Evolutionary conservation across 2,888 invertebrate genomes (phyloP), one percentile per base, ranked within the genome.

Genomic region (Amaurobius ferox): DNA sequence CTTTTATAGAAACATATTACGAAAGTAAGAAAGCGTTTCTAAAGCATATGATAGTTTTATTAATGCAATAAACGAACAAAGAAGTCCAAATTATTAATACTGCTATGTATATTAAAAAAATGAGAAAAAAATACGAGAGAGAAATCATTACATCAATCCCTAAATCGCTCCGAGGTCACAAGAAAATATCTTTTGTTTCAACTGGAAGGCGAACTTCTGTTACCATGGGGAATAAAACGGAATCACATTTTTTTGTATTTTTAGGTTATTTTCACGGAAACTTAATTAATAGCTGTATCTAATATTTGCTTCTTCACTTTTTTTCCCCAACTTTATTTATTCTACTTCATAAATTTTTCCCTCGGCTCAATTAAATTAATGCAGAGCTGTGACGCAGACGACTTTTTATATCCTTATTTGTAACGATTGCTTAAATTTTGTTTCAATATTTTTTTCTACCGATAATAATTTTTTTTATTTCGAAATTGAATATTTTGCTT

Each of bases 261-360:
- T 61, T 74, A 35, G 13, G 28, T 48, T 72, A 28, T 72, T 35
- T 74, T 74, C 62, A 64, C 61, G 39, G n/a, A 64, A 62, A 64
- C 73, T 74, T 74, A 74, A 74, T 74, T 74, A 74, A 64, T 64
- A 39, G 64, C 28, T 64, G 73, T 64, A 62, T 32, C 67, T 23
- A 67, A 67, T 67, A 67, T 67, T 67, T 67, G 67, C 67, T 67
- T 5, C 67, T 67, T 44, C 44, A 44, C 44, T 44, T 44, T 44
- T 44, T 44, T 16, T 44, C 35, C 35, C 9, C 35, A 35, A 35
- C 35, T 44, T 44, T 44, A 44, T 44, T 44, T 44, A 44, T 44
- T 44, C 44, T 44, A 16, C 44, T 44, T 44, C 44, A 44, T 44
- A 44, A 44, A 44, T 44, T 44, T 44, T 44, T 44, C 44, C 44